Evolutionary conservation across 2,113 vertebrate genomes (phyloP), one percentile per base, ranked within the genome.

Genomic region (Mus pahari): DNA sequence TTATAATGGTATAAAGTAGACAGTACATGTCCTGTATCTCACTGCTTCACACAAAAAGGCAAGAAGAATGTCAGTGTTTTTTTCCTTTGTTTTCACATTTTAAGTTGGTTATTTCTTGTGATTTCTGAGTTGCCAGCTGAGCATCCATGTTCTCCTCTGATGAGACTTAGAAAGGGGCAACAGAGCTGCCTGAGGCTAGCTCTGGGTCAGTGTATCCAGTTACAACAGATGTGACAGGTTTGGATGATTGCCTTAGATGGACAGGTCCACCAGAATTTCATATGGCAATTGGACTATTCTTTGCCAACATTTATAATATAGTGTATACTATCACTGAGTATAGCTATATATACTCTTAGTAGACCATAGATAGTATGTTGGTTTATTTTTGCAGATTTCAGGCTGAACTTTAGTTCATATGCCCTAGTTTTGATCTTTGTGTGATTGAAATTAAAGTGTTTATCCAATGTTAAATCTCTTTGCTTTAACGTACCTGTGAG

Each of bases 181-280:
- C 7, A 42, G 12, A 89, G 81, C 90, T 53, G 36, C 3, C 50
- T 16, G 1, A 0, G 60, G 7, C 24, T 55, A 48, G 4, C 28
- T 89, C 62, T 58, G 3, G 70, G 9, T 13, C 8, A 58, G 8
- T 68, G 8, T 22, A 22, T 26, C 4, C 6, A 55, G 11, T 58
- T 17, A 60, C 36, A 2, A n/a, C 3, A 60, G 3, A 9, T 0
- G 0, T 48, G 1, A 71, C 1, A 5, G 3, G 64, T 20, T 42
- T 74, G 22, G 19, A 45, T 45, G 66, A 50, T 31, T 22, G 12
- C 4, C 48, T 71, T 42, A 92, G 68, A 70, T 8, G 0, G 36
- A 19, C 13, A 53, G 24, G 5, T n/a, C 42, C 14, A 39, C 39
- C 26, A 53, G 1, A 39, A 20, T 62, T 89, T 53, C n/a, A 62